Evolutionary conservation across 92 coral and sea anemone species (phyloP).

Genomic region (Metridium senile): DNA sequence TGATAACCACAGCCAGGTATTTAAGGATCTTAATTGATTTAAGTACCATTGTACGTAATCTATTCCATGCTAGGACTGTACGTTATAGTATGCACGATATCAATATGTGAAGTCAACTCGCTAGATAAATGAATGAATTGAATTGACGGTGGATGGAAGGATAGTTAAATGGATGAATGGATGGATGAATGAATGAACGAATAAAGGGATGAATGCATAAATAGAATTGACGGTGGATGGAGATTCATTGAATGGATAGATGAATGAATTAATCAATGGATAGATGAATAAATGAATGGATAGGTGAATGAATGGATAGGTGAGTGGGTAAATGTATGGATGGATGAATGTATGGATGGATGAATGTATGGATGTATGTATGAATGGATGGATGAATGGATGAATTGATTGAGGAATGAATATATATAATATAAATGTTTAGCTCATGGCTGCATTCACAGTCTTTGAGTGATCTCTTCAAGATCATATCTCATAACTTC

Average conservation of each 20-base stretch:
- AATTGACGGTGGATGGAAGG: background rate
- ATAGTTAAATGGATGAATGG: background rate
- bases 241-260: background rate
- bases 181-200: background rate
- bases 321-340: too few relatives aligned
- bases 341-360: too few relatives aligned
- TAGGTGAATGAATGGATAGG: background rate
- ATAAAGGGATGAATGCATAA: background rate
- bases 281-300: background rate
- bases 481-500: too few relatives aligned
- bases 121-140: background rate
- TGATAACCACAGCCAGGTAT: background rate
- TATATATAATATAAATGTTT: too few relatives aligned
- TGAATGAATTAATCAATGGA: background rate
- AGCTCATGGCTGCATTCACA: too few relatives aligned
- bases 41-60: background rate
- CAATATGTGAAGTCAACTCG: too few relatives aligned
- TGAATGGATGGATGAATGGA: too few relatives aligned
- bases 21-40: background rate
- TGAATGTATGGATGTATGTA: too few relatives aligned
- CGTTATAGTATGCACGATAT: background rate
- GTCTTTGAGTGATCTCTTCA: too few relatives aligned
- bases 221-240: background rate
- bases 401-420: too few relatives aligned
- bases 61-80: background rate